Percentiles rank a stretch among this genome's conserved stretches.
Evolutionary conservation across 2,888 invertebrate species (phyloP).

Genomic region (Machimus rusticus): DNA sequence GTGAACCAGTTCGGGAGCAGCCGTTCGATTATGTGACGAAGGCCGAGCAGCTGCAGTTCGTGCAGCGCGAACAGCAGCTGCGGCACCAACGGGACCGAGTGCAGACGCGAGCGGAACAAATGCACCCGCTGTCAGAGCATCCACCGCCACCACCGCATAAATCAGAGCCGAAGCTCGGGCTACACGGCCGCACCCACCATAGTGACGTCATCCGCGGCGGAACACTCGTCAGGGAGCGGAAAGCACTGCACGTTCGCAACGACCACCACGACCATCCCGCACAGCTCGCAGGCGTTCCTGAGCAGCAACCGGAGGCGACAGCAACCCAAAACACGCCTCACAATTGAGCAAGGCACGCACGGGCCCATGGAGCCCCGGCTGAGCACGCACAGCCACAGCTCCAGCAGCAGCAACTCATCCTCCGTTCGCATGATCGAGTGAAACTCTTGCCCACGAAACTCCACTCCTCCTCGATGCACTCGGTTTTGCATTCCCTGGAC

Average conservation of each 20-base stretch:
- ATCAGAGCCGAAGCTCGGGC: constrained; percentile 44
- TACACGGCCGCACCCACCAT: constrained; percentile 38
- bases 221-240: constrained; percentile 38
- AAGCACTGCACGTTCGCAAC: constrained; percentile 60
- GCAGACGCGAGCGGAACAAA: constrained; percentile 50
- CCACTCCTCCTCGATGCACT: neutral
- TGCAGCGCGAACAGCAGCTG: constrained; percentile 63
- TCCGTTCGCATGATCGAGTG: constrained; percentile 50
- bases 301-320: neutral
- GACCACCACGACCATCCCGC: constrained; percentile 55
- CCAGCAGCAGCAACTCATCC: constrained; percentile 50
- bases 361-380: constrained; percentile 43
- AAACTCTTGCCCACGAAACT: neutral
- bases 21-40: constrained; percentile 62
- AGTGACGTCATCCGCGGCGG: neutral
- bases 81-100: constrained; percentile 50
- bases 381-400: constrained; percentile 49
- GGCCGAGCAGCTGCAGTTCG: constrained; percentile 63
- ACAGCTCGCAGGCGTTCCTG: constrained; percentile 47
- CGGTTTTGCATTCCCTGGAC: neutral
- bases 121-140: constrained; percentile 61
- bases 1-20: constrained; percentile 61
- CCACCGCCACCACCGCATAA: constrained; percentile 59
- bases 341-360: constrained; percentile 13
- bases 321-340: constrained; percentile 23